A percentile compares a stretch with the other conserved stretches of the same genome.
These are phyloP conservation scores for Neelides folsomi DNA, from an alignment of 2,888 invertebrate genomes.

Conservation along the genomic window DNA sequence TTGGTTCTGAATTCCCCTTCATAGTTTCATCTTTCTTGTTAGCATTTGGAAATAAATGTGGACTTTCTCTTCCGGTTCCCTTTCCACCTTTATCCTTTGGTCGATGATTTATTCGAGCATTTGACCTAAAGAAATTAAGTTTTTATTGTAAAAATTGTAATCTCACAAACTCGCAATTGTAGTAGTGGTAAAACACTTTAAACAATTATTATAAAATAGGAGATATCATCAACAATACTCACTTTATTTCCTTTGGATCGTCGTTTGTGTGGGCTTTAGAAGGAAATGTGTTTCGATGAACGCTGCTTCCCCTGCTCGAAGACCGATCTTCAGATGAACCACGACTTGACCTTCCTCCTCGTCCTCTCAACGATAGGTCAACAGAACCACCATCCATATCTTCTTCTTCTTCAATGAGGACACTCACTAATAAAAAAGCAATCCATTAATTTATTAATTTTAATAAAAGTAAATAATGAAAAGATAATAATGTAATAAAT, in stretches of 20 bases:
- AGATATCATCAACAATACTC: not conserved
- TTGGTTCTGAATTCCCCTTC: slow-evolving; percentile 1
- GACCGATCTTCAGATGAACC: slow-evolving; percentile 32
- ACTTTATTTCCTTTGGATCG: slow-evolving; percentile 17
- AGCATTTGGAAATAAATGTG: slow-evolving; percentile 6
- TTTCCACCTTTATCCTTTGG: not conserved
- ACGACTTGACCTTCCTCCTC: slow-evolving; percentile 26
- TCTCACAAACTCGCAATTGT: too few species aligned
- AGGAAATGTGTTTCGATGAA: slow-evolving; percentile 15
- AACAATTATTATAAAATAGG: not conserved
- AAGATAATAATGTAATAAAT: too few species aligned
- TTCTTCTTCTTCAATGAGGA: slow-evolving; percentile 25
- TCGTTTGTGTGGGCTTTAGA: slow-evolving; percentile 19
- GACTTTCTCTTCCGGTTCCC: slow-evolving; percentile 12
- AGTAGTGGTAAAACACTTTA: too few species aligned
- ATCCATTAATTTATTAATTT: too few species aligned
- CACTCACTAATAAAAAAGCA: slow-evolving; percentile 14
- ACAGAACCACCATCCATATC: slow-evolving; percentile 24
- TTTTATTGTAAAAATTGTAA: not conserved
- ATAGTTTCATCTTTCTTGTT: slow-evolving; percentile 13
- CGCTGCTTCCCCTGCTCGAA: slow-evolving; percentile 32
- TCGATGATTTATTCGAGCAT: slow-evolving; percentile 19
- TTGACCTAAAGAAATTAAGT: slow-evolving; percentile 9
- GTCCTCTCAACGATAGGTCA: slow-evolving; percentile 19
- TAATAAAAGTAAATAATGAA: too few species aligned